Evolutionary conservation across 2,797 vertebrate species (phyloP), one percentile per base, ranked within the genome.

Genomic region (Eupleurogrammus muticus): DNA sequence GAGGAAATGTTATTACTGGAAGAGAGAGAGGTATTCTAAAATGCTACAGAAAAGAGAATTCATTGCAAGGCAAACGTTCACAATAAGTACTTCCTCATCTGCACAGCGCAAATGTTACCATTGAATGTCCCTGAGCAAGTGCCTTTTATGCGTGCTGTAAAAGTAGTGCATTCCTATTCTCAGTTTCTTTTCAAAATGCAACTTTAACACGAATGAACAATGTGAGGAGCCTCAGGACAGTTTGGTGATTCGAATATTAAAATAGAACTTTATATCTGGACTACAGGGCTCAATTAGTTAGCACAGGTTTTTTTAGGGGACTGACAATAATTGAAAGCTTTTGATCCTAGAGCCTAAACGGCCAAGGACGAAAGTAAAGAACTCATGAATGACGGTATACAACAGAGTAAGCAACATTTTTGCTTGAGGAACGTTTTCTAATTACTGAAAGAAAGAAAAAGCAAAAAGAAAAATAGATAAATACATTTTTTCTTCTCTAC

Each of bases 241-340:
- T 78, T 75, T 34, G 49, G 78, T 80, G 81, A 83, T 87, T 82
- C 80, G 64, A 91, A 87, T 82, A 80, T 62, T 81, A 77, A 86
- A 87, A 83, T 46, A 19, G 11, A 85, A 77, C 66, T 73, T 79
- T 46, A 69, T 70, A 83, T 87, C 65, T 75, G 64, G 53, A 79
- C 80, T 66, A 74, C 76, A 50, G 71, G 76, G 75, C 78, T 86
- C 77, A 87, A 78, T 89, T 81, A 85, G 77, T 80, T 82, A 66
- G 75, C 73, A 79, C 28, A 75, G 70, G 64, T 77, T 85, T 83
- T 21, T 75, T 57, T 44, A 81, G 68, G 64, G 56, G 65, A 82
- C 61, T 79, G 73, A 73, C 48, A 78, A 61, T 76, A 85, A 87
- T 70, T 84, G 60, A 89, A 91, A 81, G 71, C 76, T 78, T 88